Evolutionary conservation across 1,140 invertebrate genomes (phyloP), one percentile per base, ranked within the genome.

Genomic region (Leptinotarsa lineolata): DNA sequence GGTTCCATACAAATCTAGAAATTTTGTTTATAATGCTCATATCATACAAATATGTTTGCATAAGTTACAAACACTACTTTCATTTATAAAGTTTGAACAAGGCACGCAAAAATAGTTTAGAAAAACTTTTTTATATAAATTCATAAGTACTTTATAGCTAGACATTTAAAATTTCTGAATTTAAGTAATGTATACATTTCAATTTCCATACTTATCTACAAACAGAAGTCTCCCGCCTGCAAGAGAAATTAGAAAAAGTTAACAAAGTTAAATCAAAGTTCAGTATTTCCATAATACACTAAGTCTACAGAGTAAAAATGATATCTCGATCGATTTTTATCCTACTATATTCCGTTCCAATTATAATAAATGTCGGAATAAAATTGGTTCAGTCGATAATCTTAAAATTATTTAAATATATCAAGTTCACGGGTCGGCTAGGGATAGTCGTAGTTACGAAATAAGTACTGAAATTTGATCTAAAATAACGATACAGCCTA

Each of bases 1-100:
- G 77, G 73, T 75, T 80, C 77, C 75, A 81, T 81, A 81, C 77
- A 80, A 81, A 81, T 81, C 78, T 81, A 81, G 75, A 81, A 81
- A 80, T 80, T 78, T 80, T 77, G 74, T 75, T 79, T 75, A 68
- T 72, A 74, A 74, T 75, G 70, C 74, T 74, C 77, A 76, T 76
- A 76, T 73, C 72, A 74, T 74, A 76, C 70, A 76, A 70, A 74
- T 76, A 76, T 74, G 74, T 79, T 64, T 77, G 73, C 71, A 77
- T 73, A 79, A 75, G 70, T 74, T 76, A 76, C 73, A 74, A 74
- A 76, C 68, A 74, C 68, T 71, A 76, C 68, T 63, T 76, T 80
- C 77, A 78, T 73, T 76, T 79, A 79, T 59, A 72, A 76, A 79
- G 74, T 74, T 77, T 79, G 74, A 80, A 80, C 80, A 81, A 80